A percentile compares a stretch with the other conserved stretches of the same genome.
Conservation (phyloP, 2,888 invertebrate species). For the Xestia xanthographa region DNA sequence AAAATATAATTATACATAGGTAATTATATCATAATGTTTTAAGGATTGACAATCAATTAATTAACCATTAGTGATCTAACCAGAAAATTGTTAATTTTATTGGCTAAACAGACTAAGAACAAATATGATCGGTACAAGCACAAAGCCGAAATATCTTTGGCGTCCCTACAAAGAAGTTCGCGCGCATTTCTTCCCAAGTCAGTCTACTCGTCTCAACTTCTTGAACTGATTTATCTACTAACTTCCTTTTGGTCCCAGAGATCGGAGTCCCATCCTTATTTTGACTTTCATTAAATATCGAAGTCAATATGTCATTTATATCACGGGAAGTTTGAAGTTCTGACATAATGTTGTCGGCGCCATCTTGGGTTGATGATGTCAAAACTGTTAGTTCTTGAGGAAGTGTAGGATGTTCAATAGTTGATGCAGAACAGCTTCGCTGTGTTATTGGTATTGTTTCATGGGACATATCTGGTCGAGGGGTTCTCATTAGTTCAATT, state of each 20-base stretch:
- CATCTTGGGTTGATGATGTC: conserved; percentile 19
- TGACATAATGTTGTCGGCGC: background rate
- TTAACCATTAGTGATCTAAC: background rate
- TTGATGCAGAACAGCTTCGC: background rate
- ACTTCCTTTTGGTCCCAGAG: conserved; percentile 40
- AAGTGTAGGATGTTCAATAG: background rate
- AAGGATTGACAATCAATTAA: background rate
- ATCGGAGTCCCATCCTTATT: background rate
- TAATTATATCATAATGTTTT: background rate
- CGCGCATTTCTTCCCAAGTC: conserved; percentile 53
- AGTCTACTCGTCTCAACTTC: conserved; percentile 11
- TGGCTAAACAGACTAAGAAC: conserved; percentile 10
- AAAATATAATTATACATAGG: background rate
- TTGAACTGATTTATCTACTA: conserved; percentile 44
- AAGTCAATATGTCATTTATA: conserved; percentile 35
- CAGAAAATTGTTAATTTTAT: too few species aligned
- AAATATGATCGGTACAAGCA: conserved; percentile 57
- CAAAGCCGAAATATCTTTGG: conserved; percentile 62
- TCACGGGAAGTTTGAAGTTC: conserved; percentile 43
- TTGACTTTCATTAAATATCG: conserved; percentile 36
- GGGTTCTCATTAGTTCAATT: conserved; percentile 38
- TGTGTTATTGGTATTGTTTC: conserved; percentile 13
- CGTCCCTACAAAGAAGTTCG: conserved; percentile 59
- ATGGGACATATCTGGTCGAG: conserved; percentile 13
- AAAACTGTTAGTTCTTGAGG: background rate